Conservation (phyloP, 2,888 invertebrate genomes). For the Pristionchus maxplancki region DNA sequence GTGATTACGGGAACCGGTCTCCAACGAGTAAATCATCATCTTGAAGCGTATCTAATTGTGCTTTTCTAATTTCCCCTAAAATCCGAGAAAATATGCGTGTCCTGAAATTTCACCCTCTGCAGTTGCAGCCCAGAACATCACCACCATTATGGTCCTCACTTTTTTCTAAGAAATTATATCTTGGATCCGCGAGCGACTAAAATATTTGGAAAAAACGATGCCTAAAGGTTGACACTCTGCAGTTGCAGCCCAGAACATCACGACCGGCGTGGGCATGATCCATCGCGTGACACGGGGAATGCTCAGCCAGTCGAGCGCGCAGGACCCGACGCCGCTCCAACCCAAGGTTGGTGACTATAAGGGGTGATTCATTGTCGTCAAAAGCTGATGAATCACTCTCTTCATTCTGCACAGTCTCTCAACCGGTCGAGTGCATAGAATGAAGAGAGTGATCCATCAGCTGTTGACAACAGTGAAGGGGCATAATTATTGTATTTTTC, state of each 20-base stretch:
- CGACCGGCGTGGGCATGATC: constrained; percentile 60
- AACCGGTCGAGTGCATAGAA: too few relatives aligned
- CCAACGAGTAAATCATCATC: not conserved
- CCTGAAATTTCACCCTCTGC: not conserved
- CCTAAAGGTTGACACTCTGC: not conserved
- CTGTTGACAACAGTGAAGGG: too few relatives aligned
- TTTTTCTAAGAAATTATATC: too few relatives aligned
- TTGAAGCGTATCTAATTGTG: not conserved
- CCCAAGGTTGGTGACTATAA: not conserved
- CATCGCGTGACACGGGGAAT: constrained; percentile 62
- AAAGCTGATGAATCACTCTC: too few relatives aligned
- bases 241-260: constrained; percentile 57
- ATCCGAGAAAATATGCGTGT: too few relatives aligned
- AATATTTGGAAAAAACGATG: not conserved
- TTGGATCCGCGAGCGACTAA: too few relatives aligned
- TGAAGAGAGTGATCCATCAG: too few relatives aligned
- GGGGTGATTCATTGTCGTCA: too few relatives aligned
- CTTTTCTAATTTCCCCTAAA: not conserved
- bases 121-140: constrained; percentile 56
- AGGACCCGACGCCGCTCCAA: constrained; percentile 36
- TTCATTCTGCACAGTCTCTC: too few relatives aligned
- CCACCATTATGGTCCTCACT: constrained; percentile 55
- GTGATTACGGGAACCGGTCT: too few relatives aligned
- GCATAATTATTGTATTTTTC: not conserved
- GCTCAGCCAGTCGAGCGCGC: constrained; percentile 53